phyloP scores from a whole-genome alignment of 2,113 vertebrate species.

The Grantiella picta region DNA sequence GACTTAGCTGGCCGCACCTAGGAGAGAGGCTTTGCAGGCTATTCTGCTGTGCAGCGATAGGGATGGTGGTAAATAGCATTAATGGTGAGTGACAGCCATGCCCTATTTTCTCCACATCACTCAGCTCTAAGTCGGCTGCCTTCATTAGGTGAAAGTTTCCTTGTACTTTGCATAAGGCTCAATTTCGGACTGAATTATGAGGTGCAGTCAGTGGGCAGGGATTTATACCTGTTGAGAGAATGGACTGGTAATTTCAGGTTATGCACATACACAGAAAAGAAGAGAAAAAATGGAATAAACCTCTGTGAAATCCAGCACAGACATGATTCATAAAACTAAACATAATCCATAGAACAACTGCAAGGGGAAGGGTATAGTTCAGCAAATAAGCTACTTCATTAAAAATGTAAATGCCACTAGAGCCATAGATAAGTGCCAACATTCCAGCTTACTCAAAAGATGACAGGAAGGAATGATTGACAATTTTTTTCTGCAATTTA shows the following conservation, averaged over 20 bases:
- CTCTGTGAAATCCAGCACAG: neutral
- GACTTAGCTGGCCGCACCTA: neutral
- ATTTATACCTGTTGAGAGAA: neutral
- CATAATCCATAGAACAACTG: neutral
- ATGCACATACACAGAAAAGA: neutral
- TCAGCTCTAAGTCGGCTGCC: neutral
- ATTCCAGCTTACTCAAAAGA: neutral
- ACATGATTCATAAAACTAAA: neutral
- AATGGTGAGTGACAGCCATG: conserved; percentile 24
- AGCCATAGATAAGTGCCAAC: neutral
- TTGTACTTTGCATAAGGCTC: neutral
- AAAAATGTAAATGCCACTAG: conserved; percentile 36
- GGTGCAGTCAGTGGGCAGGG: neutral
- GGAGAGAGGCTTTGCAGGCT: neutral
- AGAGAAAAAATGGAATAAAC: neutral
- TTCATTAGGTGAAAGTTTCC: neutral
- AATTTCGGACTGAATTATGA: neutral
- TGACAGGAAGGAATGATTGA: conserved; percentile 9
- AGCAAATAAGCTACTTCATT: conserved; percentile 46
- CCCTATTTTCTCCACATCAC: neutral
- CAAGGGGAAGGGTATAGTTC: neutral
- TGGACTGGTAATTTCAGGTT: neutral
- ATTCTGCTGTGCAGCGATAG: neutral
- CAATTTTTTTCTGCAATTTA: neutral
- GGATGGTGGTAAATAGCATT: neutral